Evolutionary conservation across 2,797 vertebrate genomes (phyloP), one percentile per base, ranked within the genome.

Genomic region (Octomys mimax): DNA sequence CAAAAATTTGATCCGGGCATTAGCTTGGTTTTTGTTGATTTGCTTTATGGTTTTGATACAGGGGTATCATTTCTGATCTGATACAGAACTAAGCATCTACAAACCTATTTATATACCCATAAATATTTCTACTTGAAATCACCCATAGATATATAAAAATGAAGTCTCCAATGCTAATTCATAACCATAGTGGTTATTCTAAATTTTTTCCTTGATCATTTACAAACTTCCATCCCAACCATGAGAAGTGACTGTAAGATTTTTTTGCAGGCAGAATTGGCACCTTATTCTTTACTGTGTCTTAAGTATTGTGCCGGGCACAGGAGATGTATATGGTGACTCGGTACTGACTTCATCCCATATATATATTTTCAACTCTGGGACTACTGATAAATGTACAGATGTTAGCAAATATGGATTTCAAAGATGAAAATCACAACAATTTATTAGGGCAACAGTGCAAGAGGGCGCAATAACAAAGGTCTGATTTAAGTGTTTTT

Each of bases 401-500:
- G 87, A 81, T 93, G 39, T 64, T 96, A 78, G 64, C 59, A 92
- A 96, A 91, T 89, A 87, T 1, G 39, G 13, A 95, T 95, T 95
- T 96, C 85, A 66, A 93, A 93, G 79, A 92, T 49, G 42, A 93
- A 95, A 93, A 89, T 95, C 96, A 95, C 82, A 96, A 92, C 33
- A 95, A 92, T 62, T 97, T 96, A 89, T 57, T 3, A n/a, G 88
- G 90, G 91, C 86, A 64, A 91, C 42, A 33, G 66, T 13, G 78
- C 33, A 94, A 97, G 90, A 92, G 70, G 85, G 64, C 85, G 9
- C 68, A 61, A n/a, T 73, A 92, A 36, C 16, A 93, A 95, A 97
- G 95, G 88, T 95, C 81, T 79, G 49, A 90, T 87, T 64, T 66
- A 97, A 97, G 95, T 54, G 21, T 94, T 96, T 96, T 96, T 93